These are phyloP conservation scores for Aporophyla lueneburgensis DNA, from an alignment of 2,888 invertebrate genomes.

Conservation along the genomic window DNA sequence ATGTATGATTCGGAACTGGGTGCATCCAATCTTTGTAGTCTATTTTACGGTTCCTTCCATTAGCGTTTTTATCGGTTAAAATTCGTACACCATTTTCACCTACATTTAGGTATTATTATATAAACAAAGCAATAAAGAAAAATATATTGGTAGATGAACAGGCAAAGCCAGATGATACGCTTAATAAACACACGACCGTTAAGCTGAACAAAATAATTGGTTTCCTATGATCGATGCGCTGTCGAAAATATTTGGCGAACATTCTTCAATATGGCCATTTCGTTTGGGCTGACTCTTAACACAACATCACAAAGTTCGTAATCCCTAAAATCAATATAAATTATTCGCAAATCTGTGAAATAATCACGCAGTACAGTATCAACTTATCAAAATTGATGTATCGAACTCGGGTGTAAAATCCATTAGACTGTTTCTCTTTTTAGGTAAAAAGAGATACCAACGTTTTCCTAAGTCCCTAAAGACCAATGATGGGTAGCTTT, in stretches of 20 bases:
- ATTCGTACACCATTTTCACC: not conserved
- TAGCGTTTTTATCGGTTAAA: not conserved
- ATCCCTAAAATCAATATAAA: constrained; percentile 7
- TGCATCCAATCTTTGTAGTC: no score
- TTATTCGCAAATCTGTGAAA: constrained; percentile 22
- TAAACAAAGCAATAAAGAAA: constrained; percentile 3
- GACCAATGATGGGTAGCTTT: constrained; percentile 31
- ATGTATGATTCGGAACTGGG: not conserved
- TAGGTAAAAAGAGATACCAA: constrained; percentile 19
- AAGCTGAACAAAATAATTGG: constrained; percentile 50
- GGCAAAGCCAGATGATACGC: constrained; percentile 25
- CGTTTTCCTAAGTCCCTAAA: constrained; percentile 21
- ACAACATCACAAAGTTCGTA: constrained; percentile 10
- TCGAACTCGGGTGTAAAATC: constrained; percentile 40
- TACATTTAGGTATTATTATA: not conserved
- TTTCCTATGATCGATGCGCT: constrained; percentile 51
- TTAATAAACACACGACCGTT: constrained; percentile 36
- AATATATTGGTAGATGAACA: constrained; percentile 23
- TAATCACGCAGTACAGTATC: constrained; percentile 30
- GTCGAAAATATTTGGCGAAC: constrained; percentile 49
- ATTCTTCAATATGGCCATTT: not conserved
- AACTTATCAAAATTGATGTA: constrained; percentile 46
- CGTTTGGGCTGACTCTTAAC: not conserved
- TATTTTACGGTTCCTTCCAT: no score
- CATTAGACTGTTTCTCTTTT: constrained; percentile 42